Evolutionary conservation across 2,888 invertebrate genomes (phyloP), one percentile per base, ranked within the genome.

Genomic region (Alviniconcha strummeri): DNA sequence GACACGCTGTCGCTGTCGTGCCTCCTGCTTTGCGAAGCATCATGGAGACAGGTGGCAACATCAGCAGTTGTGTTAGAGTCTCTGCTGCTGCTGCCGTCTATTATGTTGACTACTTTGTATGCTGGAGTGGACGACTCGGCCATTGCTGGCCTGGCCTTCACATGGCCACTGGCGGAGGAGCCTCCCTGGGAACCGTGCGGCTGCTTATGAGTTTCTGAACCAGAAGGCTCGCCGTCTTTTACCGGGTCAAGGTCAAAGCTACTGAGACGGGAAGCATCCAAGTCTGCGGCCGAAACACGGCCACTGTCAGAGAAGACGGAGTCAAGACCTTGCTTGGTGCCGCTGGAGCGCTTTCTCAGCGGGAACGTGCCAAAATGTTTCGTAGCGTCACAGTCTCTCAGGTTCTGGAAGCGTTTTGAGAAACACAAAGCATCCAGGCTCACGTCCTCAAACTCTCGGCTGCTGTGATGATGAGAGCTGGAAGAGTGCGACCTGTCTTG

Each of bases 371-470:
- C 91, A 84, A 88, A 89, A 77, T 86, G 87, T 78, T 87, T 87
- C 13, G 85, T 85, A 9, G 83, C 85, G 36, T 90, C 90, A 88
- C 89, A 89, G 81, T 90, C 90, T 75, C 85, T 87, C 4, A 90
- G 86, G 80, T 87, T 88, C 52, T 87, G 86, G 85, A 91, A 90
- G 15, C 90, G 85, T 55, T 89, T 89, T 5, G 89, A 85, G 77
- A 89, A 87, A 86, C 87, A 88, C 64, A 90, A 86, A 8, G 87
- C 85, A 8, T 90, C 87, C 6, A 89, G 85, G 56, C 88, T 83
- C 6, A 90, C 77, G 85, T 91, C 91, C 82, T 91, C 91, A 88
- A 90, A 91, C 85, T 90, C 90, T 81, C 89, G 88, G 85, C 90
- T 90, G n/a, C 78, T 54, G 56, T 78, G 76, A 17, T 69, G 54